phyloP scores from a whole-genome alignment of 2,888 invertebrate genomes.

The Acleris emargana region DNA sequence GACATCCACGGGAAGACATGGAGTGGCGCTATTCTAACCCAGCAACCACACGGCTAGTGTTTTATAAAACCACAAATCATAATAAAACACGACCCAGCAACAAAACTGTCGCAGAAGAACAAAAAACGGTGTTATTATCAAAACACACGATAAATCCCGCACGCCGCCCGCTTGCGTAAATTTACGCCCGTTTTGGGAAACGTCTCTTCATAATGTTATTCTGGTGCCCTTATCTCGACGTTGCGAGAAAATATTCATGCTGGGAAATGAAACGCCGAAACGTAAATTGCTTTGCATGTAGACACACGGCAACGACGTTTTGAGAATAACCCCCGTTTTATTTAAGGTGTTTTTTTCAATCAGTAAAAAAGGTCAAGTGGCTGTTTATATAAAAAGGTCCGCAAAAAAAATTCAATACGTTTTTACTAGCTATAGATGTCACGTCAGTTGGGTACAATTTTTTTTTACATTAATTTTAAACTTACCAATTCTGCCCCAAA shows the following conservation, averaged over 20 bases:
- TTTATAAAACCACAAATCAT: too few relatives aligned
- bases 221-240: conserved; percentile 16
- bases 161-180: conserved; percentile 6
- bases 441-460: too few relatives aligned
- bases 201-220: conserved; percentile 17
- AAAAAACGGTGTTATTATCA: conserved; percentile 16
- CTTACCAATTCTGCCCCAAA: too few relatives aligned
- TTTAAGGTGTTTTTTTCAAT: background rate
- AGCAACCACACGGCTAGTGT: too few relatives aligned
- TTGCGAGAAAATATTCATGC: conserved; percentile 23
- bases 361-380: too few relatives aligned
- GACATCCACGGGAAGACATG: too few relatives aligned
- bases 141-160: conserved; percentile 18
- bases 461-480: too few relatives aligned
- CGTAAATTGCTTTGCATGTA: conserved; percentile 16
- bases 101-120: background rate
- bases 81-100: background rate
- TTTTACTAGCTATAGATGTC: too few relatives aligned
- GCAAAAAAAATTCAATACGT: too few relatives aligned
- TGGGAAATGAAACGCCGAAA: conserved; percentile 17
- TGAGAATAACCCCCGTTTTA: conserved; percentile 8
- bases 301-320: conserved; percentile 7
- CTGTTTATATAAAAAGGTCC: too few relatives aligned
- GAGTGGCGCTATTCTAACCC: too few relatives aligned
- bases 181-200: conserved; percentile 16